Base-by-base conservation (phyloP, 2,888 invertebrate species). In the Patella caerulea region DNA sequence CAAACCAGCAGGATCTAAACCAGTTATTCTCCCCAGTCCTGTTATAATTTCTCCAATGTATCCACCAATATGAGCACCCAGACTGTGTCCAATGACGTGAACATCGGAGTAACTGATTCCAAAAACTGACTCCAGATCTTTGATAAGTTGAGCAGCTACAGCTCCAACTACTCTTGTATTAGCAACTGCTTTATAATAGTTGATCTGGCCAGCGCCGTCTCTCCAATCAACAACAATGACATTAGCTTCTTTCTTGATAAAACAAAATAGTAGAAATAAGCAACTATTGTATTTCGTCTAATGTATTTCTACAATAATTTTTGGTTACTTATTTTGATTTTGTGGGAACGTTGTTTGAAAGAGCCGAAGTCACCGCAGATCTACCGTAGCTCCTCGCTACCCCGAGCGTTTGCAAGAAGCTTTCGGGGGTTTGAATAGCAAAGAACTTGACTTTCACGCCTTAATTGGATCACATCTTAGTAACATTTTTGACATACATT, bases 1-100 rank as follows among this genome's bases (percentile, higher is more conserved):
- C 0, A 97, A 97, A 89, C 96, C 96, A 1, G 97, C 96, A 2
- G 97, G 96, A 92, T 97, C 96, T 69, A 97, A 70, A 73, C 79
- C 79, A 4, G 65, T 65, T 65, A 65, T 65, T 65, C 65, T n/a
- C 1, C 65, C 65, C 4, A 65, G 4, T 12, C 65, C 65, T 9
- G n/a, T 11, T 11, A 65, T 24, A 19, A n/a, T n/a, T 65, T 65
- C 65, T 65, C 65, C 65, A 19, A 24, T 24, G 24, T 65, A 65
- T 65, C 65, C 65, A 19, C 12, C 65, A 65, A 52, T 71, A 52
- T 71, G 71, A 0, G 71, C 14, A 11, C 71, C 71, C 11, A 71
- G 71, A 71, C 71, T 71, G 71, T 71, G 71, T 3, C 71, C 71
- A 71, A 71, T 71, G 7, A 34, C n/a, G 45, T 71, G 45, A 71